A percentile compares a stretch with the other conserved stretches of the same genome.
Conservation (phyloP, 1,140 invertebrate species). For the Polypedilum pembai region DNA sequence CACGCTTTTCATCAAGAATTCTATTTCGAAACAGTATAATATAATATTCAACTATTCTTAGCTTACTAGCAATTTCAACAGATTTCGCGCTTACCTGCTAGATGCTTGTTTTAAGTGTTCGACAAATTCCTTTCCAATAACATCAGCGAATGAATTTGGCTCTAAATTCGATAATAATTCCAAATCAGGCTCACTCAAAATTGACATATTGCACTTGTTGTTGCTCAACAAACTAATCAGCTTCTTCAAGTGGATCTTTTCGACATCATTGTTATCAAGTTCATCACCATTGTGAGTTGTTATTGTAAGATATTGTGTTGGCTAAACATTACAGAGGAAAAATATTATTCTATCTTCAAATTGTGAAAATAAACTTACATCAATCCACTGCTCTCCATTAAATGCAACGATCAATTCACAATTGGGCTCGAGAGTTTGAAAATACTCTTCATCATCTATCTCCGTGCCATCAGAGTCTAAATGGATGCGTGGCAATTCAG, state of each 20-base stretch:
- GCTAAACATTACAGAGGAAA: no score
- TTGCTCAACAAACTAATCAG: constrained; percentile 65
- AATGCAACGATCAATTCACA: constrained; percentile 72
- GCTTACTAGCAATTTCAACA: not conserved
- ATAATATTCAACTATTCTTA: not conserved
- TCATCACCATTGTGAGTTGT: constrained; percentile 54
- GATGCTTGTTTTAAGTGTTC: constrained; percentile 77
- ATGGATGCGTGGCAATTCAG: constrained; percentile 61
- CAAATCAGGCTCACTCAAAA: constrained; percentile 69
- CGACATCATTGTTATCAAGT: constrained; percentile 53
- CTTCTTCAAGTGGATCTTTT: constrained; percentile 51
- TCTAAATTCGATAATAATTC: constrained; percentile 78
- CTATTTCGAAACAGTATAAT: constrained; percentile 38
- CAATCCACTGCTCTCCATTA: constrained; percentile 63
- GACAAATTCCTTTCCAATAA: constrained; percentile 70
- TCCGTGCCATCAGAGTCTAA: constrained; percentile 79
- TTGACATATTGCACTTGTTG: constrained; percentile 69
- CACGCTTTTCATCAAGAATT: constrained; percentile 66
- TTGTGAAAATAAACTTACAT: no score
- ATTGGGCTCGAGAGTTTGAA: constrained; percentile 71
- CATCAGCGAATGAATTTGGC: constrained; percentile 70
- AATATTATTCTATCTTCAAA: no score
- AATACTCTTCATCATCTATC: constrained; percentile 83
- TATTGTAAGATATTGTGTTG: constrained; percentile 43
- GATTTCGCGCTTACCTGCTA: constrained; percentile 51